phyloP scores from a whole-genome alignment of 2,113 vertebrate species.

The Tupaia chinensis region DNA sequence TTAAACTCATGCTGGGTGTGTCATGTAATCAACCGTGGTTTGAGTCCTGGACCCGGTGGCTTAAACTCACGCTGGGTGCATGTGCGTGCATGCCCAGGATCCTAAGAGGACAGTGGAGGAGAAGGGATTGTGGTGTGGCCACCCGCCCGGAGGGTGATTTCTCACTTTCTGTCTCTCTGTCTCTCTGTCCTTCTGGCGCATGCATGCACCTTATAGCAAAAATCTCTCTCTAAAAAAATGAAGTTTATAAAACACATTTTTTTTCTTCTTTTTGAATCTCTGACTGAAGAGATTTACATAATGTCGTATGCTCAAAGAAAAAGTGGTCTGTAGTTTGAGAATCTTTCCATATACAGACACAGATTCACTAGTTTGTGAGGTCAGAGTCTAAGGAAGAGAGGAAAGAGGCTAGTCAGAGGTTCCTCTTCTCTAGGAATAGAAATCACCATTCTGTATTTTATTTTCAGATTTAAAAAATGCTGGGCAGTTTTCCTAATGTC shows the following conservation, averaged over 20 bases:
- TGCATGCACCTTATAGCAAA: too few relatives aligned
- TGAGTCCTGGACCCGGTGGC: too few relatives aligned
- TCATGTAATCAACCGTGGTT: too few relatives aligned
- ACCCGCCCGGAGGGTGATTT: too few relatives aligned
- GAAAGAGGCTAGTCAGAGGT: neutral
- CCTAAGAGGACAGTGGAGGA: too few relatives aligned
- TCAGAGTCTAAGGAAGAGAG: neutral
- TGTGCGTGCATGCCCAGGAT: too few relatives aligned
- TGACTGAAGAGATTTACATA: neutral
- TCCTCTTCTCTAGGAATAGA: neutral
- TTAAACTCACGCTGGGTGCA: too few relatives aligned
- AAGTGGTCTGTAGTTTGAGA: neutral
- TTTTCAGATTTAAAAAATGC: neutral
- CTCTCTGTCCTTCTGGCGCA: too few relatives aligned
- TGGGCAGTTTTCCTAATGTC: neutral
- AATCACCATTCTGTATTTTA: constrained; percentile 18
- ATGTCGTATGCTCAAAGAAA: neutral
- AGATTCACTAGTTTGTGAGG: neutral
- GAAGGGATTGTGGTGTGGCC: too few relatives aligned
- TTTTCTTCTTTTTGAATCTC: neutral
- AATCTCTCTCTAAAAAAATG: too few relatives aligned
- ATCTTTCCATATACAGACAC: neutral
- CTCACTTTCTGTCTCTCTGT: too few relatives aligned
- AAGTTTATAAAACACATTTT: neutral
- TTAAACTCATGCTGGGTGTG: too few relatives aligned